Conservation (phyloP, 2,113 vertebrate genomes). For the Coreoperca whiteheadi region DNA sequence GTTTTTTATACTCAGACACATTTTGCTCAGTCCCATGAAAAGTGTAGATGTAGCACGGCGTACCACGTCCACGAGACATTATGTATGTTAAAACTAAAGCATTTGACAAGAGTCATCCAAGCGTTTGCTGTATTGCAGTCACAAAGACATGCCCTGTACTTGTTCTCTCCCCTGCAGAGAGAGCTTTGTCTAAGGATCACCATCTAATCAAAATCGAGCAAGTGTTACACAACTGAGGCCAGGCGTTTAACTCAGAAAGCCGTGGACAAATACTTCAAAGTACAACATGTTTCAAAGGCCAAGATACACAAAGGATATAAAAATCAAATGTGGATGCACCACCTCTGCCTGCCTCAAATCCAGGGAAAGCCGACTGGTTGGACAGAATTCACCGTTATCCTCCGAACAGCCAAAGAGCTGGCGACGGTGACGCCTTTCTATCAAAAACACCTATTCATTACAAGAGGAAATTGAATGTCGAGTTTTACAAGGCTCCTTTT, state of each 20-base stretch:
- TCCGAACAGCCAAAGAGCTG: background rate
- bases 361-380: background rate
- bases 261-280: background rate
- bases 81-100: background rate
- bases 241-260: background rate
- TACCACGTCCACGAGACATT: background rate
- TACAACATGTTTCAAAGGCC: background rate
- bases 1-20: background rate
- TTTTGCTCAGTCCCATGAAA: background rate
- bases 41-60: background rate
- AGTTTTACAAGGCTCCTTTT: slow-evolving; percentile 40
- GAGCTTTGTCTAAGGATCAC: background rate
- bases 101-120: background rate
- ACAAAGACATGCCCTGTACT: background rate
- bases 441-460: slow-evolving; percentile 45
- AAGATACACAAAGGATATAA: slow-evolving; percentile 15
- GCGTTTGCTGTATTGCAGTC: background rate
- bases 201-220: slow-evolving; percentile 6
- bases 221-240: background rate
- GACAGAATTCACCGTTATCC: background rate
- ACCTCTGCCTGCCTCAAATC: background rate
- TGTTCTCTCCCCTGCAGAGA: background rate
- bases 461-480: slow-evolving; percentile 32
- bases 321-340: background rate
- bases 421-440: background rate